These are phyloP conservation scores for Brachionichthys hirsutus DNA, from an alignment of 2,113 vertebrate genomes.

Conservation along the genomic window DNA sequence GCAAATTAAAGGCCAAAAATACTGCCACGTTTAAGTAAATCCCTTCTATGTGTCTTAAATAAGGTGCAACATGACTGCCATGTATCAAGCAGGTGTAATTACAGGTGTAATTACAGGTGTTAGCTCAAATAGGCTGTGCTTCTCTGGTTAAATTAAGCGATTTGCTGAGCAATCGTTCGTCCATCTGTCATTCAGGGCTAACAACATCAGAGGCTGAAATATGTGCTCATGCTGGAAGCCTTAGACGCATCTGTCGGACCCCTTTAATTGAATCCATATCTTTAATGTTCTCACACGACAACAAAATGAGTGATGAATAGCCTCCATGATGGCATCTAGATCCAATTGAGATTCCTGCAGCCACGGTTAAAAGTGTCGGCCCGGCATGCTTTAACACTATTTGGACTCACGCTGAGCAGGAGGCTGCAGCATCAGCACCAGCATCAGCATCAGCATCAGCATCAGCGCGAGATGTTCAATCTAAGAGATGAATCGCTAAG, in stretches of 20 bases:
- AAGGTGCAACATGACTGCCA: conserved; percentile 24
- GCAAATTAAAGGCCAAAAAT: conserved; percentile 48
- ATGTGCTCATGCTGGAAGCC: conserved; percentile 46
- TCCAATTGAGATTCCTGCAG: conserved; percentile 55
- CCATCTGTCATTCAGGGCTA: conserved; percentile 65
- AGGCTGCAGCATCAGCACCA: conserved; percentile 37
- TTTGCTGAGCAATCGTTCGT: conserved; percentile 53
- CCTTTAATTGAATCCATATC: conserved; percentile 63
- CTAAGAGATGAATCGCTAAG: conserved; percentile 14
- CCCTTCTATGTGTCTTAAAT: conserved; percentile 33
- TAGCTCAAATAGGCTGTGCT: conserved; percentile 48
- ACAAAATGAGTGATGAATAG: conserved; percentile 65
- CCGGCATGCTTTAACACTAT: conserved; percentile 26
- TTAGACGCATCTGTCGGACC: conserved; percentile 48
- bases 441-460: conserved; percentile 41
- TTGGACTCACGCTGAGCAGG: conserved; percentile 10
- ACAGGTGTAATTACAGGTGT: conserved; percentile 68
- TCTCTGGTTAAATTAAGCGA: conserved; percentile 61
- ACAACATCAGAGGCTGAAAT: conserved; percentile 58
- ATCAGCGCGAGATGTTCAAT: conserved; percentile 20
- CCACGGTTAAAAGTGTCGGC: conserved; percentile 42
- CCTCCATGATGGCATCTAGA: conserved; percentile 51
- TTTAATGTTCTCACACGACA: conserved; percentile 51
- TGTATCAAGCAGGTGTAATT: conserved; percentile 67
- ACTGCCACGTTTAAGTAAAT: conserved; percentile 42